A percentile compares a stretch with the other conserved stretches of the same genome.
phyloP scores from a whole-genome alignment of 64 coral and sea anemone genomes.

The Stichodactyla mertensii region DNA sequence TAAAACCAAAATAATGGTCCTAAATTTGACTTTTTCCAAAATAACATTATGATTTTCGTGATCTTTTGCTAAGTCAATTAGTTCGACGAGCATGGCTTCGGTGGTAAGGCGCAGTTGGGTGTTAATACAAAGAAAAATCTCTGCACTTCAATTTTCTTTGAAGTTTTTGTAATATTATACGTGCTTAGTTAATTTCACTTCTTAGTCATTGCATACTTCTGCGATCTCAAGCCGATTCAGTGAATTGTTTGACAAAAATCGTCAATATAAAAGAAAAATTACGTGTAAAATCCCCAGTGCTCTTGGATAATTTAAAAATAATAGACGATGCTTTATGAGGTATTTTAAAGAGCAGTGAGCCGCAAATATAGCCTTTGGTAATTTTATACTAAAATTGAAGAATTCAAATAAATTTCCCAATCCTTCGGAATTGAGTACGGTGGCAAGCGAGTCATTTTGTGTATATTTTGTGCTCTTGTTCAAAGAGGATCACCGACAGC shows the following conservation, averaged over 20 bases:
- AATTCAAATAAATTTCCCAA: background rate
- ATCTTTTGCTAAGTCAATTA: constrained; percentile 17
- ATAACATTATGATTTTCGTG: background rate
- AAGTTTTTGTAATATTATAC: background rate
- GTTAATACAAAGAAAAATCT: background rate
- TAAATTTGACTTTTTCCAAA: background rate
- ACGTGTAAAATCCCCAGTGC: background rate
- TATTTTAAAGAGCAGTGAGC: background rate
- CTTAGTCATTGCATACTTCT: background rate
- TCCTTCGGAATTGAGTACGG: background rate
- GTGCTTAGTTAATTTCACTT: background rate
- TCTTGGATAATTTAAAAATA: background rate
- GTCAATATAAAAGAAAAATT: background rate
- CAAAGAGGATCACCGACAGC: background rate
- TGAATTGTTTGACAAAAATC: background rate
- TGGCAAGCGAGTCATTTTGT: background rate
- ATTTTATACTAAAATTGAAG: background rate
- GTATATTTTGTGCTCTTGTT: background rate
- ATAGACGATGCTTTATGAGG: background rate
- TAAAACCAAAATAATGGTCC: background rate
- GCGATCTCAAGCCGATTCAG: background rate
- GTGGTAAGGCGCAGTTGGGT: background rate
- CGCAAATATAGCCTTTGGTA: background rate
- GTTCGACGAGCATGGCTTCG: background rate
- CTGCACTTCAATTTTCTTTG: background rate